Conservation (phyloP, 2,888 invertebrate species). For the Conus canariensis region DNA sequence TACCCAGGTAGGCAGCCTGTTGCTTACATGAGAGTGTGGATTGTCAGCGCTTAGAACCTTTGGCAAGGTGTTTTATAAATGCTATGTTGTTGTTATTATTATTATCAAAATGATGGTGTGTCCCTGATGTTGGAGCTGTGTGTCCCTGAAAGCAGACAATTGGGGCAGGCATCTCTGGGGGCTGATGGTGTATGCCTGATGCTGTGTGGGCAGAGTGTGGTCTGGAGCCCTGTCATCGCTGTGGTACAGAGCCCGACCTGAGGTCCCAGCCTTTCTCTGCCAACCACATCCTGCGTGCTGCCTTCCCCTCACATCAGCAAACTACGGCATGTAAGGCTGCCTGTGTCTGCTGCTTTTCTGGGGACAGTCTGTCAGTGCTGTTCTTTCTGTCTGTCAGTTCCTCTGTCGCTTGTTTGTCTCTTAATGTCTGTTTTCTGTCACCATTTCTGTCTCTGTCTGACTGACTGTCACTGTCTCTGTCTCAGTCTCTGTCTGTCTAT, state of each 20-base stretch:
- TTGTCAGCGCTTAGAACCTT: too few species aligned
- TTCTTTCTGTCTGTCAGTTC: neutral
- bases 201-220: neutral
- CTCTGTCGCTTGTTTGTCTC: too few species aligned
- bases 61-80: too few species aligned
- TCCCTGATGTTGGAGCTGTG: neutral
- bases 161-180: neutral
- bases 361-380: neutral
- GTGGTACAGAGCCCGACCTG: constrained; percentile 41
- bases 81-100: too few species aligned
- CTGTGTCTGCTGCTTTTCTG: neutral
- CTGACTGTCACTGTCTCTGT: too few species aligned
- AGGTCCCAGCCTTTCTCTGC: constrained; percentile 30
- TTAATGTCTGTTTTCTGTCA: too few species aligned
- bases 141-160: neutral
- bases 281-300: constrained; percentile 58
- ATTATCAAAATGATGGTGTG: neutral
- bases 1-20: too few species aligned
- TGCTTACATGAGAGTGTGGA: too few species aligned
- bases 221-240: constrained; percentile 31
- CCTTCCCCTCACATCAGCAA: constrained; percentile 53
- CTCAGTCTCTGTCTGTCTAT: too few species aligned
- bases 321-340: neutral
- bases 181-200: too few species aligned
- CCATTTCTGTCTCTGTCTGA: too few species aligned